Conservation (phyloP, 2,888 invertebrate genomes). For the Xanthostigma xanthostigma region DNA sequence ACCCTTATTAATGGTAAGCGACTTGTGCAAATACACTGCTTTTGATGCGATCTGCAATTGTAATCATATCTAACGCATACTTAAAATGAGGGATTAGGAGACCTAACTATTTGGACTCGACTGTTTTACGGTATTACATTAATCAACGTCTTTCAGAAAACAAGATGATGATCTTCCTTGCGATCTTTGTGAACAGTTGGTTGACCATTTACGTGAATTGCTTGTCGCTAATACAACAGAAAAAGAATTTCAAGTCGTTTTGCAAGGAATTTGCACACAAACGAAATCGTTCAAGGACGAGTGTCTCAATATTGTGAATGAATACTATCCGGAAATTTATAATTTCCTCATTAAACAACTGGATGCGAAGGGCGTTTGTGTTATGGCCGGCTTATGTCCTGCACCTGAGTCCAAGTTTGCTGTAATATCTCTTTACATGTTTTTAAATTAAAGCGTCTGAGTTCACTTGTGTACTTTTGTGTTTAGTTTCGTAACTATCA, state of each 20-base stretch:
- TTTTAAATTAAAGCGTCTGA: too few species aligned
- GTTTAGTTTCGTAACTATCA: constrained; percentile 1
- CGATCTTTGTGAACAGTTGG: constrained; percentile 71
- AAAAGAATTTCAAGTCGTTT: constrained; percentile 59
- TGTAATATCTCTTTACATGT: too few species aligned
- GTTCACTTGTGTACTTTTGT: too few species aligned
- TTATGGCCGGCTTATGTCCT: constrained; percentile 53
- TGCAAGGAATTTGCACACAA: constrained; percentile 68
- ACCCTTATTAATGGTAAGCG: too few species aligned
- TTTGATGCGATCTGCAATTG: too few species aligned
- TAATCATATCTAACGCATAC: too few species aligned
- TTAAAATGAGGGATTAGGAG: too few species aligned
- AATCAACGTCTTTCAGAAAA: constrained; percentile 22
- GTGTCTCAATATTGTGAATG: constrained; percentile 60
- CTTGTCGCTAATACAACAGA: constrained; percentile 76
- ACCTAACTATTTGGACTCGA: too few species aligned
- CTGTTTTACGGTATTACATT: constrained; percentile 39
- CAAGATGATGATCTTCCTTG: constrained; percentile 53
- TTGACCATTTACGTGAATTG: constrained; percentile 62
- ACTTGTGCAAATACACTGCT: too few species aligned
- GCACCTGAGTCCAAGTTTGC: constrained; percentile 15
- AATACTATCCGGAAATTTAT: constrained; percentile 66
- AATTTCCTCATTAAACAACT: constrained; percentile 49
- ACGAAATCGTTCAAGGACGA: constrained; percentile 55
- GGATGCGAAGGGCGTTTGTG: constrained; percentile 53